These are phyloP conservation scores for Heteropelma amictum DNA, from an alignment of 2,888 invertebrate genomes.

Conservation along the genomic window DNA sequence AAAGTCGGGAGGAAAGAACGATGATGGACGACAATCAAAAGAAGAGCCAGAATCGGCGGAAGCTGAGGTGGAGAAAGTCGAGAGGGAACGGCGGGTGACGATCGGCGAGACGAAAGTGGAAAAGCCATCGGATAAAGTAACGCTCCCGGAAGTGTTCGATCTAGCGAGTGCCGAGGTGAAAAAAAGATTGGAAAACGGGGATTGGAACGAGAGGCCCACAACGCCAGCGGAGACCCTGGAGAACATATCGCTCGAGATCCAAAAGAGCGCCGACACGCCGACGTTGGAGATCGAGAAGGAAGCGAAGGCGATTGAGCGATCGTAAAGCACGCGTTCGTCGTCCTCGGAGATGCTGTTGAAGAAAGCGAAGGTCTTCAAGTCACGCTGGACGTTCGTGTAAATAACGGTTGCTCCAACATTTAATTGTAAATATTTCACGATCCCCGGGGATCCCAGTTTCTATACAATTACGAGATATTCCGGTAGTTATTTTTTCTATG, in stretches of 20 bases:
- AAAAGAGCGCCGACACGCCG: constrained; percentile 64
- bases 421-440: constrained; percentile 13
- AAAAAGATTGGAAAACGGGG: constrained; percentile 55
- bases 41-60: too few relatives aligned
- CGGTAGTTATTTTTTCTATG: too few relatives aligned
- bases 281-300: constrained; percentile 55
- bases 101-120: background rate
- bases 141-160: constrained; percentile 62
- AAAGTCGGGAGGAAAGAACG: too few relatives aligned
- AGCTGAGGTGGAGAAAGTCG: constrained; percentile 40
- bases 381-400: constrained; percentile 26
- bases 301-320: background rate
- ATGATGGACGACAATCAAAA: too few relatives aligned
- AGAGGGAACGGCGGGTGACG: constrained; percentile 33
- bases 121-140: constrained; percentile 38
- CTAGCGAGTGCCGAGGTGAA: constrained; percentile 60
- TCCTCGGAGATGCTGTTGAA: background rate
- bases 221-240: constrained; percentile 60
- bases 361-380: constrained; percentile 2
- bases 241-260: constrained; percentile 65
- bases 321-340: background rate
- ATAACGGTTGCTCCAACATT: constrained; percentile 6
- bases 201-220: constrained; percentile 15
- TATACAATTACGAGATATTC: background rate
- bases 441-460: background rate